Conservation (phyloP, 2,113 vertebrate species). For the Noturus placidus region DNA sequence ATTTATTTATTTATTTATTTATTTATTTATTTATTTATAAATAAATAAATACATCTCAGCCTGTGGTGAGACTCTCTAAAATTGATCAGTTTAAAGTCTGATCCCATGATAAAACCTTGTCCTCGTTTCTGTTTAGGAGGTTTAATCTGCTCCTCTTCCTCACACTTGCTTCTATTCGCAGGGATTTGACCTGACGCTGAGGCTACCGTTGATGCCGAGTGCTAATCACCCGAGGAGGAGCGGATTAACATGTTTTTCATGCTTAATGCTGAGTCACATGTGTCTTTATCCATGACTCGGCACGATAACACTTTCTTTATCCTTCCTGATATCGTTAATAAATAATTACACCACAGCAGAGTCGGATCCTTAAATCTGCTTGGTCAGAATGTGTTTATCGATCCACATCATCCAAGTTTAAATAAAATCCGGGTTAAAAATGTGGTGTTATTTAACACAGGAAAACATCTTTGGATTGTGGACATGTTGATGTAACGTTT, state of each 20-base stretch:
- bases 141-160: background rate
- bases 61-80: background rate
- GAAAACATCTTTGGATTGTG: too few relatives aligned
- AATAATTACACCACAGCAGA: background rate
- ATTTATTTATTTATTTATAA: background rate
- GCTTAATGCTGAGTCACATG: conserved; percentile 9
- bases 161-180: background rate
- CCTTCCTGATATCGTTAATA: background rate
- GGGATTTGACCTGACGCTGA: conserved; percentile 13
- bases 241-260: background rate
- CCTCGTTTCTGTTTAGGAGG: background rate
- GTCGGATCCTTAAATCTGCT: background rate
- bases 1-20: background rate
- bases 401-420: too few relatives aligned
- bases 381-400: background rate
- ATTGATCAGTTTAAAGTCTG: background rate
- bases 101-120: conserved; percentile 3
- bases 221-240: conserved; percentile 20
- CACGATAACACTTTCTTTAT: background rate
- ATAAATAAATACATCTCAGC: background rate
- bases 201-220: background rate
- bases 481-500: too few relatives aligned
- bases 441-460: too few relatives aligned
- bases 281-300: conserved; percentile 7
- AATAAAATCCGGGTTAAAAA: too few relatives aligned